Evolutionary conservation across 2,113 vertebrate species (phyloP).

Genomic region (Otocyon megalotis): DNA sequence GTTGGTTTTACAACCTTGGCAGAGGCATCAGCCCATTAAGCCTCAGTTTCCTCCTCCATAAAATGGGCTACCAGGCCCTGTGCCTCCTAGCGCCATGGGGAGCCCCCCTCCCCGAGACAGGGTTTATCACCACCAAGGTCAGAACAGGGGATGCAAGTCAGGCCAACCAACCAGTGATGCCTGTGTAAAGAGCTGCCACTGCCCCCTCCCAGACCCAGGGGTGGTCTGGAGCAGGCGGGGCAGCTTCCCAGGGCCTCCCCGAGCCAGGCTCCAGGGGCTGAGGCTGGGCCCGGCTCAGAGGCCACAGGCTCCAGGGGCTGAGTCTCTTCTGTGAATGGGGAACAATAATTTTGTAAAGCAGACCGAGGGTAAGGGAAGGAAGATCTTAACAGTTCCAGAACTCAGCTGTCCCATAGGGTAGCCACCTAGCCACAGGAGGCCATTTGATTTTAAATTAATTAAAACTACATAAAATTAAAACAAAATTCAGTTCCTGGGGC

Average conservation of each 20-base stretch:
- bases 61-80: neutral
- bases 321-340: neutral
- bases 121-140: too few species aligned
- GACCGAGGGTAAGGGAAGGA: neutral
- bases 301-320: neutral
- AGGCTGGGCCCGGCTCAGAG: neutral
- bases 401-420: neutral
- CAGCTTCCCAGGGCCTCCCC: neutral
- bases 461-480: neutral
- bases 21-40: neutral
- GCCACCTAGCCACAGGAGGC: neutral
- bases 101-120: neutral
- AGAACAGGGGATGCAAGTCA: neutral
- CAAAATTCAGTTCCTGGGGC: neutral
- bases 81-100: neutral
- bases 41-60: neutral
- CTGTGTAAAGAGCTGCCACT: too few species aligned
- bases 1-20: too few species aligned
- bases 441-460: neutral
- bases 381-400: neutral
- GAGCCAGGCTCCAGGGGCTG: rapidly evolving
- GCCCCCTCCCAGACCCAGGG: neutral
- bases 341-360: neutral
- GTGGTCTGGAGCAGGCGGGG: rapidly evolving
- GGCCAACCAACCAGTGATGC: neutral